phyloP scores from a whole-genome alignment of 2,113 vertebrate genomes.

The Tetraodon nigroviridis region DNA sequence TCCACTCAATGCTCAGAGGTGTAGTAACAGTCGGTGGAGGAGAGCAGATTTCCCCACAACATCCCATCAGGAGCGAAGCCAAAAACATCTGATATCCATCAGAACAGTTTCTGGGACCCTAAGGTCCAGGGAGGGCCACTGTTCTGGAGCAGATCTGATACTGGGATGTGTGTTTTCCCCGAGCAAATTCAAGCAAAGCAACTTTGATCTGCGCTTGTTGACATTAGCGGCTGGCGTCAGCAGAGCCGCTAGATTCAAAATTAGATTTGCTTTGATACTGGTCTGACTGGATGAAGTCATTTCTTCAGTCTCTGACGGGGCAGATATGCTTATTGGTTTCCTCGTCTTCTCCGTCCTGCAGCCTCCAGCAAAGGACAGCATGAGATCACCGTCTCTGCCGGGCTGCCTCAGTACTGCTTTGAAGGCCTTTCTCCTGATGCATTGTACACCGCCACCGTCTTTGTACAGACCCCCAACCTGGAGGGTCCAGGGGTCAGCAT shows the following conservation, averaged over 20 bases:
- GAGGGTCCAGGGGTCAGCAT: constrained; percentile 87
- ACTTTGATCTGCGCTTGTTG: no score
- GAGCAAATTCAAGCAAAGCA: background rate
- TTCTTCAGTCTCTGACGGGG: no score
- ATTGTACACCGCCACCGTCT: constrained; percentile 83
- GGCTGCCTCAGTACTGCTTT: constrained; percentile 89
- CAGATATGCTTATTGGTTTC: no score
- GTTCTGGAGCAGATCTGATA: constrained; percentile 17
- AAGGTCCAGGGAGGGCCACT: constrained; percentile 11
- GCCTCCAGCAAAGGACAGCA: constrained; percentile 80
- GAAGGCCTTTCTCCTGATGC: constrained; percentile 85
- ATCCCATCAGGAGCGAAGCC: background rate
- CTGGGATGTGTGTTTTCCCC: background rate
- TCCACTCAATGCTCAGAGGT: background rate
- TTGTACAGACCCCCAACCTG: constrained; percentile 92
- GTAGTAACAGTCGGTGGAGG: no score
- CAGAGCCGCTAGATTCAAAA: background rate
- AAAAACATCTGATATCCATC: background rate
- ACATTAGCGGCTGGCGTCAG: background rate
- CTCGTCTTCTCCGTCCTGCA: constrained; percentile 23
- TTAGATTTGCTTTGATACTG: no score
- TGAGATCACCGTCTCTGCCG: constrained; percentile 90
- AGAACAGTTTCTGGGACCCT: background rate
- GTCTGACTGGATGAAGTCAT: no score
- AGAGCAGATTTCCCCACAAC: no score